Percentiles rank a stretch among this genome's conserved stretches.
Conservation (phyloP, 2,888 invertebrate species). For the Maniola hyperantus region DNA sequence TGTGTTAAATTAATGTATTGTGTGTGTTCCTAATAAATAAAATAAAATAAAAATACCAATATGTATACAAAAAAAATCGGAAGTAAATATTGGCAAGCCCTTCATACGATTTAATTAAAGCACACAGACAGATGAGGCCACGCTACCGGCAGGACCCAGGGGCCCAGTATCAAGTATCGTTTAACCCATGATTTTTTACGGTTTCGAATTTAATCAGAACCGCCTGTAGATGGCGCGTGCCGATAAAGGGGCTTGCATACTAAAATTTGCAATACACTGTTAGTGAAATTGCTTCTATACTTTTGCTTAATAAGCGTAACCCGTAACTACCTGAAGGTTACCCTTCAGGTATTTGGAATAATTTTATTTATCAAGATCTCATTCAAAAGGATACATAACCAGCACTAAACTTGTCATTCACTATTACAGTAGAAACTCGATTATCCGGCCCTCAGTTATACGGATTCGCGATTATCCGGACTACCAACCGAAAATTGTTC, state of each 20-base stretch:
- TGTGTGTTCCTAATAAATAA: too few relatives aligned
- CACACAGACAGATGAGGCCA: slow-evolving; percentile 28
- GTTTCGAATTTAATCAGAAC: slow-evolving; percentile 42
- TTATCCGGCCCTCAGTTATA: too few relatives aligned
- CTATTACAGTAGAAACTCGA: too few relatives aligned
- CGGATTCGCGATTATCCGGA: too few relatives aligned
- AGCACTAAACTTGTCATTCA: too few relatives aligned
- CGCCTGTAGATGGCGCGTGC: slow-evolving; percentile 29
- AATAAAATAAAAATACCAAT: too few relatives aligned
- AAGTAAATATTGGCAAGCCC: slow-evolving; percentile 13
- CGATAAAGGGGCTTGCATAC: slow-evolving; percentile 31
- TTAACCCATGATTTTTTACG: slow-evolving; percentile 42
- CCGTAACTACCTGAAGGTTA: neutral
- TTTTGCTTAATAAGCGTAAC: slow-evolving; percentile 3
- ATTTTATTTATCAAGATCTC: neutral
- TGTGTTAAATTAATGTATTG: too few relatives aligned
- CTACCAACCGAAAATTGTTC: too few relatives aligned
- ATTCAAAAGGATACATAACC: too few relatives aligned
- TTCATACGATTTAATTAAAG: slow-evolving; percentile 22
- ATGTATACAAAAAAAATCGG: neutral
- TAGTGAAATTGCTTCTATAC: slow-evolving; percentile 5
- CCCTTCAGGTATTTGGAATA: too few relatives aligned
- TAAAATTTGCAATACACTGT: slow-evolving; percentile 17
- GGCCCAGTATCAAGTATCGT: slow-evolving; percentile 35
- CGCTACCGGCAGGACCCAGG: slow-evolving; percentile 27